Conservation (phyloP, 2,797 vertebrate species). For the Cuculus canorus region DNA sequence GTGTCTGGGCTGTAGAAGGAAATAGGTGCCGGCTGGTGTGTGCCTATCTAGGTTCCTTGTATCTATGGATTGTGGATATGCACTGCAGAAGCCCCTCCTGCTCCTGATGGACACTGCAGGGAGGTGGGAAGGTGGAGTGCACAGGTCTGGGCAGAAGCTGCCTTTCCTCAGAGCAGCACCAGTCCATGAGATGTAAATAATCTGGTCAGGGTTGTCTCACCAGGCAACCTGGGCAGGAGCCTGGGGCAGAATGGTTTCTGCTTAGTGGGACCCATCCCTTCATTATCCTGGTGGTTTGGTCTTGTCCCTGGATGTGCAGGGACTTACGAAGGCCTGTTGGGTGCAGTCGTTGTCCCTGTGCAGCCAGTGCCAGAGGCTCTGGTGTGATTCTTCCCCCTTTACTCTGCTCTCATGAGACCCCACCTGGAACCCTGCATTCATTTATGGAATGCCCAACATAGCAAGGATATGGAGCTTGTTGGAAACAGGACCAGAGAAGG, state of each 20-base stretch:
- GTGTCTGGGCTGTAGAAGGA: neutral
- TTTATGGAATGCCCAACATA: too few relatives aligned
- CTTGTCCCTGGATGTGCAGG: neutral
- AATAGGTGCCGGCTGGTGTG: neutral
- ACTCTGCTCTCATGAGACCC: too few relatives aligned
- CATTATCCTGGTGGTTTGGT: rapidly evolving
- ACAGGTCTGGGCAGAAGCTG: neutral
- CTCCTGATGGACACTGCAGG: neutral
- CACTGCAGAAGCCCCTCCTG: neutral
- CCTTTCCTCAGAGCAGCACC: neutral
- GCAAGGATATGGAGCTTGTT: too few relatives aligned
- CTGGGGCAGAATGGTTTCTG: rapidly evolving
- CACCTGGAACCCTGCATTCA: too few relatives aligned
- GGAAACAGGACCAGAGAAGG: too few relatives aligned
- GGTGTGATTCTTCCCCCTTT: too few relatives aligned
- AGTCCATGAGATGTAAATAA: rapidly evolving
- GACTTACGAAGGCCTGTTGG: too few relatives aligned
- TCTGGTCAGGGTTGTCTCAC: rapidly evolving
- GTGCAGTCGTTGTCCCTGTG: neutral
- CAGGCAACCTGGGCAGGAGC: neutral
- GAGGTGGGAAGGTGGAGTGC: neutral
- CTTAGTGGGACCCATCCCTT: neutral
- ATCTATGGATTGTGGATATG: neutral
- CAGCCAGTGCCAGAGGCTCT: neutral
- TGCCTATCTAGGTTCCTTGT: neutral